These are phyloP conservation scores for Solenopsis invicta DNA, from an alignment of 1,140 invertebrate genomes.

Conservation along the genomic window DNA sequence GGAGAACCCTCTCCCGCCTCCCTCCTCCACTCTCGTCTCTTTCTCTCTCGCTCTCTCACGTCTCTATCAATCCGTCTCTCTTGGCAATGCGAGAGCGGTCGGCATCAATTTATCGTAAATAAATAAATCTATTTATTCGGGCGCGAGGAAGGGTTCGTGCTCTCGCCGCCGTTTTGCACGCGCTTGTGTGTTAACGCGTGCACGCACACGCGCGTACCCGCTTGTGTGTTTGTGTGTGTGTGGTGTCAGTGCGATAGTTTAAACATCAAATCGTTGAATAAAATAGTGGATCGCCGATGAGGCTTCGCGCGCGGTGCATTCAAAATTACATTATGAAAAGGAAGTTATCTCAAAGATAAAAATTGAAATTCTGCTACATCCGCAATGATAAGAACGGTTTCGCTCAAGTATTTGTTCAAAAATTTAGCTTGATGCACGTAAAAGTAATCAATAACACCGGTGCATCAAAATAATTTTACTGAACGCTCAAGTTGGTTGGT, in stretches of 20 bases:
- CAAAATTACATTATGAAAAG: neutral
- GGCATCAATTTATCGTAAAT: constrained; percentile 85
- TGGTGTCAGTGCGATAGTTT: constrained; percentile 80
- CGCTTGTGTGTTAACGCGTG: constrained; percentile 22
- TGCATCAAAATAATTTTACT: too few species aligned
- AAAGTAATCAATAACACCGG: too few species aligned
- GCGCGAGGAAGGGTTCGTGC: constrained; percentile 69
- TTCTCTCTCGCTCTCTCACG: constrained; percentile 6
- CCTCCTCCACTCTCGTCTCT: too few species aligned
- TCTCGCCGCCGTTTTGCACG: constrained; percentile 57
- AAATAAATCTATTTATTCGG: constrained; percentile 85
- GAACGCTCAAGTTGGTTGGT: too few species aligned
- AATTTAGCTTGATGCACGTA: too few species aligned
- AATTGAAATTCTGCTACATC: neutral
- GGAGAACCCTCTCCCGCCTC: neutral
- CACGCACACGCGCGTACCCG: neutral
- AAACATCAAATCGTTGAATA: constrained; percentile 83
- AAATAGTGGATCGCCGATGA: constrained; percentile 78
- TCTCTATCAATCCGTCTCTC: constrained; percentile 35
- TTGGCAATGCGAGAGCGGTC: constrained; percentile 64
- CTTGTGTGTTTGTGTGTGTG: neutral
- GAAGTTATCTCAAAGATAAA: constrained; percentile 8
- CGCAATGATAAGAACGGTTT: neutral
- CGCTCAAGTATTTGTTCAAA: too few species aligned
- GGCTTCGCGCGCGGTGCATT: constrained; percentile 13